phyloP scores from a whole-genome alignment of 2,797 vertebrate genomes.

The Leuciscus waleckii region DNA sequence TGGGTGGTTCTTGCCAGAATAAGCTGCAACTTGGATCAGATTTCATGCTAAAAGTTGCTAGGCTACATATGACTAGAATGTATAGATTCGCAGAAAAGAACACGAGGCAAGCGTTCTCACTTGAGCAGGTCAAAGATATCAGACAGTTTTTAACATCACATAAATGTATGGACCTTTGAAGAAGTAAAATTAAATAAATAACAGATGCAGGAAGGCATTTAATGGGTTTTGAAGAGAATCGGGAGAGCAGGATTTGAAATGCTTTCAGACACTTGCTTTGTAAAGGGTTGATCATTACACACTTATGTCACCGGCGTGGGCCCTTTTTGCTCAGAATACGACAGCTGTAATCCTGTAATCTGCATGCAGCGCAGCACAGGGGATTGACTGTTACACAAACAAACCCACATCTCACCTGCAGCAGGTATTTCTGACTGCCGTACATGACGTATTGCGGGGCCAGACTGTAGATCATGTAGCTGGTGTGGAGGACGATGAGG shows the following conservation, averaged over 20 bases:
- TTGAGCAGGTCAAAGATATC: neutral
- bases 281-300: constrained; percentile 33
- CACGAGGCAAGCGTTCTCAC: neutral
- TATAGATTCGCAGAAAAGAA: neutral
- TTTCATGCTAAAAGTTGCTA: constrained; percentile 11
- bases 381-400: constrained; percentile 2
- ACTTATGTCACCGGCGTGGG: constrained; percentile 22
- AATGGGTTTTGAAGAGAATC: constrained; percentile 20
- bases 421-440: constrained; percentile 95
- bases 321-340: constrained; percentile 18
- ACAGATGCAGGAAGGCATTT: neutral
- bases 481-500: constrained; percentile 95
- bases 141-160: constrained; percentile 2
- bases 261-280: constrained; percentile 40
- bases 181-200: constrained; percentile 1
- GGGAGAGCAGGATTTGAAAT: constrained; percentile 4
- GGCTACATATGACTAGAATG: neutral
- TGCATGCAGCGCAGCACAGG: constrained; percentile 11
- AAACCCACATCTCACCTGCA: constrained; percentile 81
- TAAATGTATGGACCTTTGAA: neutral
- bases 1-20: constrained; percentile 10
- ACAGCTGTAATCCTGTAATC: constrained; percentile 44
- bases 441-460: constrained; percentile 99
- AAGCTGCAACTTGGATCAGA: neutral
- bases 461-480: constrained; percentile 98